phyloP scores from a whole-genome alignment of 2,113 vertebrate genomes.

The Stigmatopora argus region DNA sequence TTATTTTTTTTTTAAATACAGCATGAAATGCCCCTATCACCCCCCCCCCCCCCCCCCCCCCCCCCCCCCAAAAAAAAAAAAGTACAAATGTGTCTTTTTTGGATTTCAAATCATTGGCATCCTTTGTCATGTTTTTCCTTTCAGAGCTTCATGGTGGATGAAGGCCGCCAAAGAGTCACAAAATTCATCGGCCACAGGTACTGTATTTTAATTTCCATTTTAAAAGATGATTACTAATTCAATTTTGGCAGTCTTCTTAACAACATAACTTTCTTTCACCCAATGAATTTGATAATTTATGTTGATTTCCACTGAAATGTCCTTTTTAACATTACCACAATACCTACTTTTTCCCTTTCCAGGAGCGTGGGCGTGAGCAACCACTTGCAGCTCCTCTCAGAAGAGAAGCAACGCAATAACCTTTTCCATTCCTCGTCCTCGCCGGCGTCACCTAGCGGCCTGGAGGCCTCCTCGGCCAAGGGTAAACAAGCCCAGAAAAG shows the following conservation, averaged over 20 bases:
- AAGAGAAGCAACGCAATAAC: slow-evolving; percentile 84
- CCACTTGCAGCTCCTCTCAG: slow-evolving; percentile 79
- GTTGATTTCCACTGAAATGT: too few species aligned
- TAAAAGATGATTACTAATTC: too few species aligned
- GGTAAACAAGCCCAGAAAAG: neutral
- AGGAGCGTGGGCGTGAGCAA: slow-evolving; percentile 81
- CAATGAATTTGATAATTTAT: too few species aligned
- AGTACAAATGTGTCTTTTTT: too few species aligned
- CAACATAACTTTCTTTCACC: too few species aligned
- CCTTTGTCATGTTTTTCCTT: slow-evolving; percentile 1
- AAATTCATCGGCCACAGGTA: slow-evolving; percentile 85
- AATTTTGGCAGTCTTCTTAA: too few species aligned
- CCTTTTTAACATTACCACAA: neutral
- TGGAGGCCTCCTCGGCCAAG: neutral
- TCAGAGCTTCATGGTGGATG: slow-evolving; percentile 95
- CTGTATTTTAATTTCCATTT: slow-evolving; percentile 30
- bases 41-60: too few species aligned
- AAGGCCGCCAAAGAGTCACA: slow-evolving; percentile 91
- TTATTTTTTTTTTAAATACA: too few species aligned
- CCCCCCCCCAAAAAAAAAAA: too few species aligned
- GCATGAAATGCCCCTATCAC: too few species aligned
- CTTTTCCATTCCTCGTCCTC: slow-evolving; percentile 69
- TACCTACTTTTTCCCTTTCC: neutral
- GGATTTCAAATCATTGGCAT: too few species aligned
- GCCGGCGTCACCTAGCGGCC: neutral